Conservation (phyloP, 64 coral and sea anemone species). For the Porites australiensis region DNA sequence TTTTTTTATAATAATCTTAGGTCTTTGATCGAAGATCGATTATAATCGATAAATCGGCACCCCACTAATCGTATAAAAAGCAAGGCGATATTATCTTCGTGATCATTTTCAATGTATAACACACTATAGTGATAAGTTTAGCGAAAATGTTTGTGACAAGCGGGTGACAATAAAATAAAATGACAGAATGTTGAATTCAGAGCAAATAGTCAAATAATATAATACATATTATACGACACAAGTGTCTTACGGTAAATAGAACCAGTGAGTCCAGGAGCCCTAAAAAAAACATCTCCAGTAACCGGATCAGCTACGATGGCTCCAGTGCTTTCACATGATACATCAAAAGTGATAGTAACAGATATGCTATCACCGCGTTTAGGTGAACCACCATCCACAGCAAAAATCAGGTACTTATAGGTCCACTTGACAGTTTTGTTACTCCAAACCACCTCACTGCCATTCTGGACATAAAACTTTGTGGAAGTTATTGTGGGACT, state of each 20-base stretch:
- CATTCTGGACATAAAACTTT: slow-evolving; percentile 79
- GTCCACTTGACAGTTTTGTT: slow-evolving; percentile 90
- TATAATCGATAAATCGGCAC: too few relatives aligned
- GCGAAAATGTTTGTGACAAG: too few relatives aligned
- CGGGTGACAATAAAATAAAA: too few relatives aligned
- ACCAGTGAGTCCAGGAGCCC: slow-evolving; percentile 87
- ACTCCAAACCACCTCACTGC: slow-evolving; percentile 80
- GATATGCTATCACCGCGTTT: slow-evolving; percentile 85
- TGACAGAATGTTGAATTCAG: too few relatives aligned
- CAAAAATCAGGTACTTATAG: slow-evolving; percentile 80
- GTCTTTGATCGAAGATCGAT: too few relatives aligned
- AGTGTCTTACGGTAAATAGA: slow-evolving; percentile 92
- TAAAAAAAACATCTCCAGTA: slow-evolving; percentile 92
- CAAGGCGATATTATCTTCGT: too few relatives aligned
- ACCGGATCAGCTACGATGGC: slow-evolving; percentile 80
- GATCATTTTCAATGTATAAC: too few relatives aligned
- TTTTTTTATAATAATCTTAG: too few relatives aligned
- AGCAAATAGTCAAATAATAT: too few relatives aligned
- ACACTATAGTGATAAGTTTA: too few relatives aligned
- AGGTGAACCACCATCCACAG: slow-evolving; percentile 85
- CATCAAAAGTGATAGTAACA: slow-evolving; percentile 92
- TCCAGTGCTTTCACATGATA: slow-evolving; percentile 73
- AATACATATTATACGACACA: not conserved
- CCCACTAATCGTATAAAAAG: too few relatives aligned
- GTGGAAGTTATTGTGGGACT: slow-evolving; percentile 82